phyloP scores from a whole-genome alignment of 1,140 invertebrate species.

The Eupristina koningsbergeri region DNA sequence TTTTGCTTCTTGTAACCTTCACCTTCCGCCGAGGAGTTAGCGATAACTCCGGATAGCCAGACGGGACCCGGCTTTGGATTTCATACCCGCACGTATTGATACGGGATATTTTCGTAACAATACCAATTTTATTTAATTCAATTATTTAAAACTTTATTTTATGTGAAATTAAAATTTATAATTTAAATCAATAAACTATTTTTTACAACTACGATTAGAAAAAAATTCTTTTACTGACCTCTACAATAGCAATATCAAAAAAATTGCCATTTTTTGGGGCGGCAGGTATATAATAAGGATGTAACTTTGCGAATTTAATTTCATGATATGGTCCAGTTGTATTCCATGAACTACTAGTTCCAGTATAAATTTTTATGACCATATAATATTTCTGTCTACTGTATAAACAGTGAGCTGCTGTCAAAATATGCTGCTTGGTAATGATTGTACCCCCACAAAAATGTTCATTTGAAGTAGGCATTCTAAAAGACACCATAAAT shows the following conservation, averaged over 20 bases:
- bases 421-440: not conserved
- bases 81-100: too few relatives aligned
- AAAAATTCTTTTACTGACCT: not conserved
- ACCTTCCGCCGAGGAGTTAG: too few relatives aligned
- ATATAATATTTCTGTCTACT: not conserved
- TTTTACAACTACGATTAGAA: not conserved
- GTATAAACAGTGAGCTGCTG: conserved; percentile 15
- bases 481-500: conserved; percentile 7
- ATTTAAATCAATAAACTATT: not conserved
- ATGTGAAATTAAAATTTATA: not conserved
- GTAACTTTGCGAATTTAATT: not conserved
- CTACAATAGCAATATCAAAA: not conserved
- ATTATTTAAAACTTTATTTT: too few relatives aligned
- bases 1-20: too few relatives aligned
- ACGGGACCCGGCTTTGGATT: too few relatives aligned
- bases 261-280: not conserved
- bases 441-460: conserved; percentile 1
- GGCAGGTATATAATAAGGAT: not conserved
- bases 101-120: too few relatives aligned
- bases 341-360: not conserved
- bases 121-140: too few relatives aligned
- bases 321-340: not conserved
- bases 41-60: too few relatives aligned
- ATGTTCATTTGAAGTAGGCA: not conserved
- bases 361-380: not conserved